Evolutionary conservation across 2,797 vertebrate genomes (phyloP), one percentile per base, ranked within the genome.

Genomic region (Pelobates cultripes): DNA sequence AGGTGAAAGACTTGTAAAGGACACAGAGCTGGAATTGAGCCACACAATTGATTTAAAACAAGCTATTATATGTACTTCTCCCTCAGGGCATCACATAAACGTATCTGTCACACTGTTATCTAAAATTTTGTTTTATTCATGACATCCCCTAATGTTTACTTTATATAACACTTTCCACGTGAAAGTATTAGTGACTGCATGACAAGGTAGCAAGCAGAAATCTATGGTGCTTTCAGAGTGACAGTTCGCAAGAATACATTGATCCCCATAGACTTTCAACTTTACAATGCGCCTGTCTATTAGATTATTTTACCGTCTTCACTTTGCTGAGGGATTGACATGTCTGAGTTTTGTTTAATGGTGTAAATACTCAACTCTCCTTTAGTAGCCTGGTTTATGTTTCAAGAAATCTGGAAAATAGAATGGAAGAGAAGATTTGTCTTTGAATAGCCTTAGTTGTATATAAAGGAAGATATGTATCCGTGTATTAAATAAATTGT

Each of bases 131-230:
- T 60, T 61, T 75, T 61, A 61, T 63, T 63, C 73, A 61, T 75
- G 41, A 43, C 42, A 28, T 75, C n/a, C n/a, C 13, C 12, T 75
- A 28, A 43, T 75, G 43, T 69, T 80, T 80, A 44, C 72, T 61
- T 12, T 43, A 42, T 67, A 28, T n/a, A 43, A 44, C 43, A 4
- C 73, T 71, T 47, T 63, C 57, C 61, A 45, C 63, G 57, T 7
- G 51, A 60, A 40, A 51, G 51, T 73, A 60, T 73, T 73, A 60
- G 47, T 55, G n/a, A 40, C 41, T 15, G 55, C 10, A 51, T 60
- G 47, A 55, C 70, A 57, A 41, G 4, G 51, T 9, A 73, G 28
- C 3, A 73, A 43, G 55, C 41, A n/a, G 40, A 73, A 73, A 73
- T 57, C 72, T 43, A 40, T 60, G 41, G 72, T 14, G 72, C 17